Percentiles rank a stretch among this genome's conserved stretches.
Evolutionary conservation across 1,140 invertebrate genomes (phyloP).

Genomic region (Micrasema minimum): DNA sequence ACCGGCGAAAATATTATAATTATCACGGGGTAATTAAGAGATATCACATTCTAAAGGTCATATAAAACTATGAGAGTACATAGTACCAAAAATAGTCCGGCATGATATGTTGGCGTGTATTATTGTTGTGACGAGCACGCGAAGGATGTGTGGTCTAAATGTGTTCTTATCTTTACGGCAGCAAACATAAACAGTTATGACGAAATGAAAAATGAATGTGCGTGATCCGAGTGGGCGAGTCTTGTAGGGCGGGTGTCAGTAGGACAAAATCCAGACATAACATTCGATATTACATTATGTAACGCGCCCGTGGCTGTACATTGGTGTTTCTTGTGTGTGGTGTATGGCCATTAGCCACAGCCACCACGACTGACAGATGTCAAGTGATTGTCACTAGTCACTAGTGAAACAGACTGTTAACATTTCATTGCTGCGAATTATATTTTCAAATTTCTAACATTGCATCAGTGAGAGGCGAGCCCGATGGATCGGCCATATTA

Average conservation of each 20-base stretch:
- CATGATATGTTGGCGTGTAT: background rate
- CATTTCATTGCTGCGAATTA: too few species aligned
- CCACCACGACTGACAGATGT: too few species aligned
- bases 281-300: background rate
- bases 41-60: background rate
- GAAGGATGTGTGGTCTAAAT: slow-evolving; percentile 31
- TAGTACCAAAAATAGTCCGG: background rate
- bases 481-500: too few species aligned
- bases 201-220: slow-evolving; percentile 16
- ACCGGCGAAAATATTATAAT: too few species aligned
- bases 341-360: too few species aligned
- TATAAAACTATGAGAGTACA: background rate
- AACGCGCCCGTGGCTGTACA: too few species aligned
- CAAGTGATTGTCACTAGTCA: too few species aligned
- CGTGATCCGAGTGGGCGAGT: slow-evolving; percentile 14
- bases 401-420: too few species aligned
- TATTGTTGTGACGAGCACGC: slow-evolving; percentile 21
- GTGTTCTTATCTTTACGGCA: slow-evolving; percentile 8
- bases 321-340: too few species aligned
- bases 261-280: slow-evolving; percentile 7
- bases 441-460: too few species aligned
- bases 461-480: too few species aligned
- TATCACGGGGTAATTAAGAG: too few species aligned
- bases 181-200: slow-evolving; percentile 29
- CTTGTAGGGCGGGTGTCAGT: slow-evolving; percentile 17